phyloP scores from a whole-genome alignment of 2,113 vertebrate species.

The Eptesicus fuscus region DNA sequence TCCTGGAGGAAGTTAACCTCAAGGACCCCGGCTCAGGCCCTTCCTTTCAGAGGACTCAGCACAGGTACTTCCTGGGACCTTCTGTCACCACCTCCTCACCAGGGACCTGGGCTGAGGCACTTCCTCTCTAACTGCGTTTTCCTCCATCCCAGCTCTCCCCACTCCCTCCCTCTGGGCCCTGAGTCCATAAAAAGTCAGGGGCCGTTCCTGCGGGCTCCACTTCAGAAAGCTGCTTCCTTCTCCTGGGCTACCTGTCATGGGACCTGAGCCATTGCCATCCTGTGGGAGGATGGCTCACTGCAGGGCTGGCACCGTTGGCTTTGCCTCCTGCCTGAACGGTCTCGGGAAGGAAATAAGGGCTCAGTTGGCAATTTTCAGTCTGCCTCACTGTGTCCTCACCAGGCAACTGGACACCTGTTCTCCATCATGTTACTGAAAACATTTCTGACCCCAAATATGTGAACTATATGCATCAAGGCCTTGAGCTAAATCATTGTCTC shows the following conservation, averaged over 20 bases:
- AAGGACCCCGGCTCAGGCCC: not conserved
- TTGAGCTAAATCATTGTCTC: not conserved
- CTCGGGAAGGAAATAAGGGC: not conserved
- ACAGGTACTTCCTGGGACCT: not conserved
- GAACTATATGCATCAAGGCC: not conserved
- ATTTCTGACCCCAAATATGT: not conserved
- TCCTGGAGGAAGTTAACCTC: not conserved
- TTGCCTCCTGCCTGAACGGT: not conserved
- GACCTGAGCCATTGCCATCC: not conserved
- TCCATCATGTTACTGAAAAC: not conserved
- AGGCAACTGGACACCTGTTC: not conserved
- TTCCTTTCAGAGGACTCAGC: not conserved
- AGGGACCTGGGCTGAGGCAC: not conserved
- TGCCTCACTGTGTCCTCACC: not conserved
- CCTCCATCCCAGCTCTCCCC: not conserved
- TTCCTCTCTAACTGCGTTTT: not conserved
- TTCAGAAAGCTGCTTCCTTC: rapidly evolving
- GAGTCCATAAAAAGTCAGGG: not conserved
- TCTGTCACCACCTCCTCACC: not conserved
- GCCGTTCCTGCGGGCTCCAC: not conserved
- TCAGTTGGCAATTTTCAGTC: not conserved
- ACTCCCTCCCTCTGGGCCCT: not conserved
- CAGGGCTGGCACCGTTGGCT: not conserved
- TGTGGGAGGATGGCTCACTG: not conserved
- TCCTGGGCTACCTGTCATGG: rapidly evolving